Base-by-base conservation (phyloP, 2,113 vertebrate genomes). In the Struthio camelus region DNA sequence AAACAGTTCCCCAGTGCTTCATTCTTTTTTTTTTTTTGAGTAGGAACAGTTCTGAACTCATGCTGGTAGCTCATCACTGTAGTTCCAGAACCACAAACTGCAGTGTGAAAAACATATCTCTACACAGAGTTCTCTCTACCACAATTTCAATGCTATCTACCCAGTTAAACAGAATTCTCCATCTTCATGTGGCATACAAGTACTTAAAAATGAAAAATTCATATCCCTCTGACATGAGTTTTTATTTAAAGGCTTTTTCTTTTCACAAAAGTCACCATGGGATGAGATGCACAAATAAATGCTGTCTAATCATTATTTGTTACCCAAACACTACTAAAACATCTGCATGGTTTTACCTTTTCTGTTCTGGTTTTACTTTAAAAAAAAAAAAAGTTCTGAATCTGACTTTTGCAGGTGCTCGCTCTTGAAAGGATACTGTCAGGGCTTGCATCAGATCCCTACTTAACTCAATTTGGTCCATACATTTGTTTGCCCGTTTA, bases 121-220 rank as follows among this genome's bases (percentile, higher is more conserved):
- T 0, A 23, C 48, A 1, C 34, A 5, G 22, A 51, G 36, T 51
- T 34, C 34, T n/a, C 3, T 2, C 62, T 22, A 27, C 0, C 1
- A 11, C 44, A 16, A 1, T 1, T 11, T 3, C 22, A 11, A 34
- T 3, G n/a, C n/a, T n/a, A n/a, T n/a, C n/a, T n/a, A n/a, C n/a
- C n/a, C n/a, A n/a, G n/a, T n/a, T n/a, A 48, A 48, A 48, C 46
- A 48, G 18, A 19, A 48, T 48, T 48, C 46, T 48, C 46, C 46
- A 48, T 19, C 46, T 48, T 48, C 46, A 48, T 48, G 18, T 19
- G 18, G 46, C 19, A 48, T 48, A 48, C 46, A 48, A 48, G 18
- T 48, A 48, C 46, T 48, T 48, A 48, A 48, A 48, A 48, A 48
- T 48, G 18, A 48, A 48, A 48, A 18, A 48, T 19, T 14, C n/a